These are phyloP conservation scores for Pithys albifrons DNA, from an alignment of 2,113 vertebrate genomes.

Conservation along the genomic window DNA sequence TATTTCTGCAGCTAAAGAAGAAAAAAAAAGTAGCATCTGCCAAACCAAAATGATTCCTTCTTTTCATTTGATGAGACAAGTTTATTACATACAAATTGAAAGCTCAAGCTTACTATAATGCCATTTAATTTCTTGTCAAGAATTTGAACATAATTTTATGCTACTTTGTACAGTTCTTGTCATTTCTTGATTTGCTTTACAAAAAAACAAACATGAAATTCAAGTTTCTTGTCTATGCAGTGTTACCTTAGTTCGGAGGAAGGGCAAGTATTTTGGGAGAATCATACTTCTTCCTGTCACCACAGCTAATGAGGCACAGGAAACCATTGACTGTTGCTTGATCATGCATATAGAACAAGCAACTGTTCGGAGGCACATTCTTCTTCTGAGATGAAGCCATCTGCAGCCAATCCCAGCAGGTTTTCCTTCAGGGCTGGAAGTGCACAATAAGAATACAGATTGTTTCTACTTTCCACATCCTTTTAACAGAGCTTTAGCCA, in stretches of 20 bases:
- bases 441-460: slow-evolving; percentile 61
- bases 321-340: slow-evolving; percentile 81
- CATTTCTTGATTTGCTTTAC: background rate
- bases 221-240: slow-evolving; percentile 58
- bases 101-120: background rate
- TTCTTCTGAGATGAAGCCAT: slow-evolving; percentile 72
- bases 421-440: slow-evolving; percentile 57
- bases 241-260: slow-evolving; percentile 64
- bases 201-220: background rate
- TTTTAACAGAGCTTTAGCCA: background rate
- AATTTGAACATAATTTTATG: slow-evolving; percentile 8
- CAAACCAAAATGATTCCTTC: background rate
- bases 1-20: background rate
- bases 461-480: slow-evolving; percentile 30
- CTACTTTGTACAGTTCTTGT: background rate
- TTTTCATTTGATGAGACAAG: background rate
- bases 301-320: slow-evolving; percentile 84
- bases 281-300: slow-evolving; percentile 81
- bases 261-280: slow-evolving; percentile 77
- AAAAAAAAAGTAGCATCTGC: background rate
- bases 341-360: slow-evolving; percentile 83
- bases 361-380: slow-evolving; percentile 68
- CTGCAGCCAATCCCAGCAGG: slow-evolving; percentile 70
- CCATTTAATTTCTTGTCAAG: slow-evolving; percentile 2
- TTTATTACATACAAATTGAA: background rate